A percentile compares a stretch with the other conserved stretches of the same genome.
Conservation (phyloP, 2,113 vertebrate genomes). For the Trogon surrucura region DNA sequence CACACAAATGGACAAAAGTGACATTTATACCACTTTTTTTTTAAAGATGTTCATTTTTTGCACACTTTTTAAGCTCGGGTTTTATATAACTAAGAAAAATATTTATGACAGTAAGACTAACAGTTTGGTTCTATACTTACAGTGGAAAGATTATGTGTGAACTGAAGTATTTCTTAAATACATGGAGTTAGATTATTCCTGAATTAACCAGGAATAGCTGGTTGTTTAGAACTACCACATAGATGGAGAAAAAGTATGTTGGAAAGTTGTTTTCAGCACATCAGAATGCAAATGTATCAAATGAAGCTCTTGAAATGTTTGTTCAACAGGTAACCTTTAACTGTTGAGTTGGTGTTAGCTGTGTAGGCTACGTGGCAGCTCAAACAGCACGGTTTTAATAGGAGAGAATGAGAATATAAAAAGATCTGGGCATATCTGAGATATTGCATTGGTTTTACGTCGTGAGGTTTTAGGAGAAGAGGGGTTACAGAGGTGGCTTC, state of each 20-base stretch:
- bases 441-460: not conserved
- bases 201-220: not conserved
- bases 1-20: not conserved
- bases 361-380: not conserved
- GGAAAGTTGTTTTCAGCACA: not conserved
- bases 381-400: not conserved
- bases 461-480: not conserved
- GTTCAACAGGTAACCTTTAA: not conserved
- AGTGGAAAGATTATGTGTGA: not conserved
- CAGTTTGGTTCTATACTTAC: not conserved
- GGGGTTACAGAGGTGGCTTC: not conserved
- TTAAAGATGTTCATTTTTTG: not conserved
- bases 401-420: not conserved
- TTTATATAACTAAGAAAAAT: not conserved
- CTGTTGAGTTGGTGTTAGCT: not conserved
- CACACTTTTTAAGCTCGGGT: not conserved
- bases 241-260: not conserved
- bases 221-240: not conserved
- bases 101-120: not conserved
- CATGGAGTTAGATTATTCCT: not conserved
- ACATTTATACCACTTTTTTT: not conserved
- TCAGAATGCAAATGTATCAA: not conserved
- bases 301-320: not conserved
- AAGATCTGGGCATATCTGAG: not conserved
- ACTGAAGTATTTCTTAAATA: not conserved